Base-by-base conservation (phyloP, 2,888 invertebrate species). In the Carpatolechia fugitivella region DNA sequence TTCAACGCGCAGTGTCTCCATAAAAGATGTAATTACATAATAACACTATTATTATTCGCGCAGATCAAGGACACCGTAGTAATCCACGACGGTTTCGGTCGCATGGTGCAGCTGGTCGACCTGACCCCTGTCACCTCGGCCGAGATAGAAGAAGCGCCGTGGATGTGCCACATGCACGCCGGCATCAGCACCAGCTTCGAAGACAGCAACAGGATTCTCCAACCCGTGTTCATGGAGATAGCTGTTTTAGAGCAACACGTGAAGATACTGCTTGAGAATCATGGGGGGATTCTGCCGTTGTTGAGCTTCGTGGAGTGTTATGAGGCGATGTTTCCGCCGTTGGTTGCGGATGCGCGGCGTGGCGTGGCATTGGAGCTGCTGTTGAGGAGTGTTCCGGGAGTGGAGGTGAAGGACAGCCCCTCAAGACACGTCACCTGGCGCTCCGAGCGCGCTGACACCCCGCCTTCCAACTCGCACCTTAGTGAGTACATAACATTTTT, bases 351-450 rank as follows among this genome's bases (percentile, higher is more conserved):
- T 67, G 24, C 68, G 0, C 92, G 92, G 2, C 91, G 84, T 56
- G 97, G 97, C 3, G 97, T 98, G 13, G 95, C 97, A 0, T 81
- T 99, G 55, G 99, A 99, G 78, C 95, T 98, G 84, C 87, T 99
- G 54, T 92, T 99, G 24, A 94, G 97, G 50, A 97, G 96, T 77
- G 92, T 97, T 8, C 92, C 94, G 8, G 95, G 95, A 33, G 92
- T 98, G 61, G 72, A 87, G 65, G 76, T 89, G 58, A 70, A 82
- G 64, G 76, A 92, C 74, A 60, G 73, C 60, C 90, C 89, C 1
- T 85, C 85, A 6, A 61, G 89, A 0, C 89, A 90, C 57, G 74
- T 90, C 53, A 65, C 69, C 3, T 76, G 75, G 77, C 65, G 60
- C 53, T 55, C 54, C 52, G 62, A 71, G 38, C 58, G 66, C 36